Percentiles rank a stretch among this genome's conserved stretches.
Evolutionary conservation across 2,888 invertebrate genomes (phyloP).

Genomic region (Clusia tigrina): DNA sequence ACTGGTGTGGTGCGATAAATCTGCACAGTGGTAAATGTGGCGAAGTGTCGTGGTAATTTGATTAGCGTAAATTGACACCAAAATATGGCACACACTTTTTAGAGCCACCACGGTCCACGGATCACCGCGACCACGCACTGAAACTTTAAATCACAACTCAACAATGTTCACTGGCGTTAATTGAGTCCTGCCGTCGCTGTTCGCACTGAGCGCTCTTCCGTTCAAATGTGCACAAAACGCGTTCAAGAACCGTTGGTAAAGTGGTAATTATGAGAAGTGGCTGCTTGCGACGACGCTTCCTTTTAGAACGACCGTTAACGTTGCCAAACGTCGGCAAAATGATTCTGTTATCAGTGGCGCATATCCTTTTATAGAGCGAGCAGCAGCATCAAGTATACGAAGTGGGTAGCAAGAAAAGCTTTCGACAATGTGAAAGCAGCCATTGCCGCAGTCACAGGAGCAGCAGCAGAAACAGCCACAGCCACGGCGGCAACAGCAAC

Average conservation of each 20-base stretch:
- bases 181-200: too few species aligned
- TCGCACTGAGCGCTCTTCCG: background rate
- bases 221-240: background rate
- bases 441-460: too few species aligned
- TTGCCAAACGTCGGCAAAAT: constrained; percentile 58
- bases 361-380: constrained; percentile 60
- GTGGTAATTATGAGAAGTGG: background rate
- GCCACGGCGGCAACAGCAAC: too few species aligned
- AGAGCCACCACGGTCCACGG: background rate
- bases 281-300: background rate
- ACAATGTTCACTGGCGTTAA: background rate
- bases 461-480: too few species aligned
- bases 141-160: background rate
- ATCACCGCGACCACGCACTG: background rate
- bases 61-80: constrained; percentile 27
- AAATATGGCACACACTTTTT: background rate
- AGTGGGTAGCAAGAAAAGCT: too few species aligned
- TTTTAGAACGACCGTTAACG: constrained; percentile 37
- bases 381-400: too few species aligned
- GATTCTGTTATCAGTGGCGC: constrained; percentile 56
- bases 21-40: background rate
- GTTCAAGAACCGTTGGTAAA: background rate
- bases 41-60: constrained; percentile 21
- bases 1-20: background rate
- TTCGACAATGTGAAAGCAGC: too few species aligned